Base-by-base conservation (phyloP, 2,888 invertebrate species). In the Anorthoa munda region DNA sequence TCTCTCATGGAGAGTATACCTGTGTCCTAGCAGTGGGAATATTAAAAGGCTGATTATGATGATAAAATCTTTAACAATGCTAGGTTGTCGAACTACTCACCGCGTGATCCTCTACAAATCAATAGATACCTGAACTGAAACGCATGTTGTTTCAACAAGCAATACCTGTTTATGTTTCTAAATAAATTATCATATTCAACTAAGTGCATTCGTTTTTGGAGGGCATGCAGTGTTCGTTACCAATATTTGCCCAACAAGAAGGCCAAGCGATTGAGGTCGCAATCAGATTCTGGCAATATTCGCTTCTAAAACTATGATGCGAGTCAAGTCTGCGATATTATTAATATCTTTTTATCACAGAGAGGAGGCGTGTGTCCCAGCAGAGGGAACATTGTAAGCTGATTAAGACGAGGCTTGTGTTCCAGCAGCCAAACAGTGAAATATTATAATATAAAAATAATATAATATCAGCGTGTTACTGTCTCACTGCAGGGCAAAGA, bases 241-340 rank as follows among this genome's bases (percentile, higher is more conserved):
- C 78, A 78, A 80, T 72, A 31, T 82, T 82, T 82, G 18, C 66
- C 48, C 56, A 66, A 72, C 51, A 66, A 64, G 59, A 82, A 82
- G 79, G 77, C 59, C 66, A 65, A 45, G 4, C 18, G 12, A 78
- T 67, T 31, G 83, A 67, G 79, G 83, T 11, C 79, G 51, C 65
- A 53, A 82, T 60, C 26, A 72, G 45, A 77, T 23, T 81, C 59
- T 31, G 63, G 55, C 65, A 82, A 67, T 66, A 82, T 58, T 60
- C n/a, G 46, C 53, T 60, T 55, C 50, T 55, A n/a, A 48, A 77
- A 71, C 46, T n/a, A n/a, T n/a, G 50, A 81, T 61, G 53, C 21
- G 11, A 31, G 39, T 3, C 5, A 21, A 58, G 26, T 48, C 66
- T n/a, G n/a, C 17, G n/a, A 55, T 2, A 23, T 65, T 48, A 31